Evolutionary conservation across 2,888 invertebrate species (phyloP).

Genomic region (Eremobia ochroleuca): DNA sequence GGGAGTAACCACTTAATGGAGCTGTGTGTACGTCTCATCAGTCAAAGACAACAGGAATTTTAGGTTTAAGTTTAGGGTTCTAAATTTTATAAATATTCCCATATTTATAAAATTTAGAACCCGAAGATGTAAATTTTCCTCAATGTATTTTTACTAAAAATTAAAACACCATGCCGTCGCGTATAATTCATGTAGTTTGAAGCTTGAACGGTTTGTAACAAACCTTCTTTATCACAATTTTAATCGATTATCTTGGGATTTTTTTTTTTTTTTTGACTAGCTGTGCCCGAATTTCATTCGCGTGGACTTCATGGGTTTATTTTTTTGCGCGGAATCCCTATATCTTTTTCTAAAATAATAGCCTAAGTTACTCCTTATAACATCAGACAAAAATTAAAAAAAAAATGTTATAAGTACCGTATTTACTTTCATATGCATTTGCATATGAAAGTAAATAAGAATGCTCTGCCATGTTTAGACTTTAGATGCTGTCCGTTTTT

Average conservation of each 20-base stretch:
- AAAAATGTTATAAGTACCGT: too few species aligned
- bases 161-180: neutral
- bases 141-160: neutral
- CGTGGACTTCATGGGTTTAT: neutral
- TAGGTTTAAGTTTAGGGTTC: too few species aligned
- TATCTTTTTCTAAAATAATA: neutral
- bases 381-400: neutral
- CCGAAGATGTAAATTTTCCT: neutral
- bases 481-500: constrained; percentile 28
- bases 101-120: neutral
- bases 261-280: too few species aligned
- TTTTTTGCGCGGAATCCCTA: neutral
- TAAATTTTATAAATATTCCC: too few species aligned
- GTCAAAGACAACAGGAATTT: too few species aligned
- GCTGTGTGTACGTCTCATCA: too few species aligned
- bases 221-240: constrained; percentile 7
- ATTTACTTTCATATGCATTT: neutral
- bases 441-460: too few species aligned
- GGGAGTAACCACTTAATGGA: too few species aligned
- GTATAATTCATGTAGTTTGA: neutral
- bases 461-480: constrained; percentile 29
- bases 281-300: too few species aligned
- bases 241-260: constrained; percentile 15
- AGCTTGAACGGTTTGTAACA: constrained; percentile 9
- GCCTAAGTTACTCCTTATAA: neutral